Conservation (phyloP, 2,113 vertebrate genomes). For the Clinocottus analis region DNA sequence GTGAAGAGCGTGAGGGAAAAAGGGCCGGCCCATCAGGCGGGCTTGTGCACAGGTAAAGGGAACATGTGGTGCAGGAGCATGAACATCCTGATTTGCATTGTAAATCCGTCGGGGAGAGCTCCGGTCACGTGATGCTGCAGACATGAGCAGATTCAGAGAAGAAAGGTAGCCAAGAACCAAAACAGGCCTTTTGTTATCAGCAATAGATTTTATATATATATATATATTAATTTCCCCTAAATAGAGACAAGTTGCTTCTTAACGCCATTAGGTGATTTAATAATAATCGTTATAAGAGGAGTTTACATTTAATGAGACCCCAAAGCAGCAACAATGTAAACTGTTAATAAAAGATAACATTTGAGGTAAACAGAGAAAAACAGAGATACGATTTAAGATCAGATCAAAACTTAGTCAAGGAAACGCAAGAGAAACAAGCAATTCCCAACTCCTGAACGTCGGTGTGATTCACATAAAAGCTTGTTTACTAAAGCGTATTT, state of each 20-base stretch:
- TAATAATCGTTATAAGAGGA: neutral
- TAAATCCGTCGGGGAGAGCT: constrained; percentile 39
- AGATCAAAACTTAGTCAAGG: neutral
- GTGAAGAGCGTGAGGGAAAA: constrained; percentile 96
- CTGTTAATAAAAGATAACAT: neutral
- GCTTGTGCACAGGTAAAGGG: constrained; percentile 91
- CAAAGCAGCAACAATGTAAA: neutral
- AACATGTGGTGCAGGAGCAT: neutral
- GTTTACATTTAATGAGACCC: neutral
- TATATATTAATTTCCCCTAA: neutral
- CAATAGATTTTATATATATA: neutral
- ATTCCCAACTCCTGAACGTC: neutral
- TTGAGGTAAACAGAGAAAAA: neutral
- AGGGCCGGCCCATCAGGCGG: constrained; percentile 93
- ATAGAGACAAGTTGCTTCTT: neutral
- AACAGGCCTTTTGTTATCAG: neutral
- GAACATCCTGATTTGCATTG: constrained; percentile 55
- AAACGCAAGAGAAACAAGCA: neutral
- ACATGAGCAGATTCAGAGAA: neutral
- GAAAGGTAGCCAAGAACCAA: neutral
- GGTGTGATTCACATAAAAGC: neutral
- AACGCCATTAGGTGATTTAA: neutral
- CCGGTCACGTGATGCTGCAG: constrained; percentile 24
- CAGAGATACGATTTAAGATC: neutral
- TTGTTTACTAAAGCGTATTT: neutral